Evolutionary conservation across 2,888 invertebrate genomes (phyloP).

Genomic region (Macrophya alboannulata): DNA sequence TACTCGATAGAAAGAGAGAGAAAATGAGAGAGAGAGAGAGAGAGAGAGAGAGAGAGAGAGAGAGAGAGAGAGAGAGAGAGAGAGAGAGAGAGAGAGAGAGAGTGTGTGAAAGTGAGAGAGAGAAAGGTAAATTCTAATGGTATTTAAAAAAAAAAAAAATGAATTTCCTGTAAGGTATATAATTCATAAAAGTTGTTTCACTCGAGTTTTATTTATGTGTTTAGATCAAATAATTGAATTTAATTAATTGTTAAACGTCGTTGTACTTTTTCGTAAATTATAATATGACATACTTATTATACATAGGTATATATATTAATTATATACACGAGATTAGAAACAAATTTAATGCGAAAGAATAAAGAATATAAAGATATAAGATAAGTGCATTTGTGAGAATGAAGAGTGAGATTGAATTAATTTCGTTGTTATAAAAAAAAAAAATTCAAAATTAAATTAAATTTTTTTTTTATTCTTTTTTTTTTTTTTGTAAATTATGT

Average conservation of each 20-base stretch:
- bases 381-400: constrained; percentile 58
- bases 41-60: not conserved
- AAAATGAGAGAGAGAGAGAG: not conserved
- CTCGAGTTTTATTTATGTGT: constrained; percentile 12
- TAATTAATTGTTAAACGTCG: not conserved
- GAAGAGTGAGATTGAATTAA: constrained; percentile 61
- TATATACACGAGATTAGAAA: not conserved
- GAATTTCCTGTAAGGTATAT: not conserved
- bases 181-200: not conserved
- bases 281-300: too few species aligned
- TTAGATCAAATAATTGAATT: not conserved
- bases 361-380: not conserved
- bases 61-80: not conserved
- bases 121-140: not conserved
- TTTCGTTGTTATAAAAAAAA: constrained; percentile 57
- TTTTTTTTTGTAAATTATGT: constrained; percentile 62
- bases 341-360: not conserved
- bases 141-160: not conserved
- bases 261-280: not conserved
- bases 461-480: constrained; percentile 13
- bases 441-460: too few species aligned
- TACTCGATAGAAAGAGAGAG: not conserved
- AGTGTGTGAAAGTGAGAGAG: not conserved
- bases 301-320: not conserved
- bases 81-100: not conserved